Evolutionary conservation across 2,888 invertebrate species (phyloP), one percentile per base, ranked within the genome.

Genomic region (Troides helena): DNA sequence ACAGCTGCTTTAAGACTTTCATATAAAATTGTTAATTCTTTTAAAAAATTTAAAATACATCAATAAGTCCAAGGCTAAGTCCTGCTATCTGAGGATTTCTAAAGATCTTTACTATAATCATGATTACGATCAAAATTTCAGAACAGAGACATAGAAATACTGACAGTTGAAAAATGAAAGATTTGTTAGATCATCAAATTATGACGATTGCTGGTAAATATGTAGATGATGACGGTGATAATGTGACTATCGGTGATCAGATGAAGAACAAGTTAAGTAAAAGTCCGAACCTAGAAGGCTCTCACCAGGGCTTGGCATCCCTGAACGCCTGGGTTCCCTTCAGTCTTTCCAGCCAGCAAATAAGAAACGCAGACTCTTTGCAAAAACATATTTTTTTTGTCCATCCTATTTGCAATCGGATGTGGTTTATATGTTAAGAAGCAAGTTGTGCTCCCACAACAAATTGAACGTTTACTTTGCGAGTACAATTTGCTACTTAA

Each of bases 291-390:
- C 92, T 92, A 92, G 85, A 86, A 86, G 90, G 92, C 89, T 92
- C 93, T 93, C 93, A 93, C 93, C 93, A 93, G 92, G 93, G 93
- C 90, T 91, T 93, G 81, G 93, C 88, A 90, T 93, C 93, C 92
- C 92, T 92, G 89, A 88, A 90, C 87, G 91, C 93, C 87, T 89
- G 90, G 81, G 92, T 92, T 87, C 92, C 90, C 86, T 90, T 93
- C 90, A 92, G 91, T 88, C 93, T 93, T 85, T 85, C 86, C 88
- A 90, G 92, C 88, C 89, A 90, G 92, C 92, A 92, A 91, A 90
- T 92, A 90, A 92, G 90, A 92, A 92, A 92, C 81, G 90, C 85
- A 92, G 82, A 90, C 84, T 81, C 85, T 92, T 92, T 92, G 92
- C 92, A 92, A 91, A 90, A 87, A 89, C 81, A 89, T 89, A 88